phyloP scores from a whole-genome alignment of 2,797 vertebrate genomes.

The Muraenolepis orangiensis region DNA sequence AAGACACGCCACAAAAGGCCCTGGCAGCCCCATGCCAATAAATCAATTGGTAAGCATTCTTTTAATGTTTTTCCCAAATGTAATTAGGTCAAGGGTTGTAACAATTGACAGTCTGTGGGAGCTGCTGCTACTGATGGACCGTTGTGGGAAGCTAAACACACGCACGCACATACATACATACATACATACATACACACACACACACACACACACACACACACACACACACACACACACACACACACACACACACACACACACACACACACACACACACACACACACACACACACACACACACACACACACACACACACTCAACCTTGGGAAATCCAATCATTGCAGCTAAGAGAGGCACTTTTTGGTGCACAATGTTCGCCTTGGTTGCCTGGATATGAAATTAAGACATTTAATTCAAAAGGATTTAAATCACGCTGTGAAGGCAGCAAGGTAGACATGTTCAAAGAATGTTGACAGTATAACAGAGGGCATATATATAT shows the following conservation, averaged over 20 bases:
- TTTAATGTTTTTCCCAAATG: constrained; percentile 29
- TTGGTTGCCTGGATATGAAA: constrained; percentile 6
- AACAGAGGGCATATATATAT: background rate
- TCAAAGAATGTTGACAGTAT: background rate
- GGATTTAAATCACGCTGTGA: background rate
- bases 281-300: constrained; percentile 16
- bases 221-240: constrained; percentile 14
- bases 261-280: constrained; percentile 15
- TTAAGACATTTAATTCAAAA: constrained; percentile 17
- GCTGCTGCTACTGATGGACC: background rate
- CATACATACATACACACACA: too few species aligned
- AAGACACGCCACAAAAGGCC: constrained; percentile 30
- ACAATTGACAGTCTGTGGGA: constrained; percentile 5
- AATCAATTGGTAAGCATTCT: constrained; percentile 44
- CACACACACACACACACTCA: constrained; percentile 16
- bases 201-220: constrained; percentile 12
- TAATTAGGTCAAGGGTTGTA: constrained; percentile 27
- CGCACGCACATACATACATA: constrained; percentile 17
- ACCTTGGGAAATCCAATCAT: constrained; percentile 1
- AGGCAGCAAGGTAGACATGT: constrained; percentile 9
- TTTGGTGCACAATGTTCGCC: too few species aligned
- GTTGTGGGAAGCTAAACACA: background rate
- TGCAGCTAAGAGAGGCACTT: background rate
- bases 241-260: constrained; percentile 12
- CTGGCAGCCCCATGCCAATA: constrained; percentile 38